Conservation (phyloP, 2,888 invertebrate species). For the Parthenolecanium corni region DNA sequence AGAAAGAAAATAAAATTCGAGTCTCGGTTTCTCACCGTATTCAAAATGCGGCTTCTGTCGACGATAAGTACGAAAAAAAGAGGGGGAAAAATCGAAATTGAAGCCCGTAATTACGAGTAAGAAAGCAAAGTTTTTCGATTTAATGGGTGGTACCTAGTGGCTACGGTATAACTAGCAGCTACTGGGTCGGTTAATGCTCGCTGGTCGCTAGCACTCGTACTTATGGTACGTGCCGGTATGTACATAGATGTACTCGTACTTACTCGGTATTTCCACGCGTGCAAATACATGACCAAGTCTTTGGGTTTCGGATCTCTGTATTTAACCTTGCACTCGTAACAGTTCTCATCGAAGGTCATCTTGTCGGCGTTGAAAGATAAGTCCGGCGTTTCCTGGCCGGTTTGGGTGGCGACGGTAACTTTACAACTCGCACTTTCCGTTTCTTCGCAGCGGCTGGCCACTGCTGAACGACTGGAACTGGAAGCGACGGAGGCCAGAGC, state of each 20-base stretch:
- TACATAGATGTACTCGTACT: no score
- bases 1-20: slow-evolving; percentile 30
- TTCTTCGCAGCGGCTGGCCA: slow-evolving; percentile 40
- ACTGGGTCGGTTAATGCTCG: neutral
- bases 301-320: slow-evolving; percentile 84
- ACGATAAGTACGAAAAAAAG: neutral
- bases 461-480: neutral
- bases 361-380: slow-evolving; percentile 55
- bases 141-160: neutral
- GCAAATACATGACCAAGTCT: slow-evolving; percentile 90
- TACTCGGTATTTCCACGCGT: slow-evolving; percentile 86
- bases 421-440: slow-evolving; percentile 39
- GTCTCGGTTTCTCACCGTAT: neutral
- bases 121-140: no score
- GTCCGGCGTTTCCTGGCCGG: slow-evolving; percentile 64
- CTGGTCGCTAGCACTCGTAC: no score
- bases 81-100: no score
- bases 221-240: no score
- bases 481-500: neutral
- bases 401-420: slow-evolving; percentile 77
- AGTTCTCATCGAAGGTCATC: slow-evolving; percentile 70
- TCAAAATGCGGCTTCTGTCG: neutral
- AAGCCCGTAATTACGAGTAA: no score
- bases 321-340: slow-evolving; percentile 84
- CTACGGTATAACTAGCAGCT: neutral